Percentiles rank a stretch among this genome's conserved stretches.
Evolutionary conservation across 2,113 vertebrate species (phyloP).

Genomic region (Muntiacus reevesi): DNA sequence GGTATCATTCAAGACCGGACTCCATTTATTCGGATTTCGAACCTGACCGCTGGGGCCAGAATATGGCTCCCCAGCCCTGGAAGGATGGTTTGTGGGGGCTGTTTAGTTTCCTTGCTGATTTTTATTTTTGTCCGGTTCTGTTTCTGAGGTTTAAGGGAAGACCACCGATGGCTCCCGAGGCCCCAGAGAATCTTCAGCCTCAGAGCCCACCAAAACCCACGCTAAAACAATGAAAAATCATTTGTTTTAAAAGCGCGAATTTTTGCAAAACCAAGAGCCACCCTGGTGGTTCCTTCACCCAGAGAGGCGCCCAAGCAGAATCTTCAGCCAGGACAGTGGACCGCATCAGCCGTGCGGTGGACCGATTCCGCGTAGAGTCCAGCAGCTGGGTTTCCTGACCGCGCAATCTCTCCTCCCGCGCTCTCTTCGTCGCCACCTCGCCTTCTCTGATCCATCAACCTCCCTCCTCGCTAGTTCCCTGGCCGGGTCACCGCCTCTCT

Average conservation of each 20-base stretch:
- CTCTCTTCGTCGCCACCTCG: background rate
- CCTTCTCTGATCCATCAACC: background rate
- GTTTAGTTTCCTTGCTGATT: background rate
- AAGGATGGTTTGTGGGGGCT: background rate
- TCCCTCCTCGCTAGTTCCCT: fast-evolving
- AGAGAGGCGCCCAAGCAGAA: background rate
- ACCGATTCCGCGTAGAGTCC: background rate
- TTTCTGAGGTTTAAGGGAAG: background rate
- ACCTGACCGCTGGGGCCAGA: background rate
- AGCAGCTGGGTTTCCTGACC: background rate
- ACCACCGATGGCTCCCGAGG: background rate
- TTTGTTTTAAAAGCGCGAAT: background rate
- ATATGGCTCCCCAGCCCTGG: background rate
- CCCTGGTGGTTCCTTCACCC: background rate
- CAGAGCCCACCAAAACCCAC: background rate
- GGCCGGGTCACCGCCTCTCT: background rate
- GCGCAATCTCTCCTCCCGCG: fast-evolving
- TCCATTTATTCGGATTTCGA: background rate
- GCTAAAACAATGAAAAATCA: background rate
- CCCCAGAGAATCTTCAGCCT: background rate
- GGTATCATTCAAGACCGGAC: background rate
- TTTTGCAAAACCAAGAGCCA: background rate
- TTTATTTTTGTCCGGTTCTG: background rate
- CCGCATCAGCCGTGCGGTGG: fast-evolving
- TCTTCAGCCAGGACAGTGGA: background rate